Evolutionary conservation across 2,113 vertebrate species (phyloP).

Genomic region (Tachuris rubrigastra): DNA sequence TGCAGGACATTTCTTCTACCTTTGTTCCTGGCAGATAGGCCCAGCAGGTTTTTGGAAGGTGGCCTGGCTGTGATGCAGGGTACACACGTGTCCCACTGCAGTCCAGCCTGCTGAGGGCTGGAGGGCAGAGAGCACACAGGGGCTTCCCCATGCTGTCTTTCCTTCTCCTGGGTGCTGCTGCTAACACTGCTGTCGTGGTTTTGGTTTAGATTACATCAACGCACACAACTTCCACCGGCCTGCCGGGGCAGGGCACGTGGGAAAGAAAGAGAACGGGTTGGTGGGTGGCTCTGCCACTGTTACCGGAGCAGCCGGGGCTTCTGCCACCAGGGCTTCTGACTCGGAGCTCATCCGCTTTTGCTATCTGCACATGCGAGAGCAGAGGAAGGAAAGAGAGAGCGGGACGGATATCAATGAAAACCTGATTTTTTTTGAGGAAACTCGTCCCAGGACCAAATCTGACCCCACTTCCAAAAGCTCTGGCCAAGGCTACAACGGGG

Average conservation of each 20-base stretch:
- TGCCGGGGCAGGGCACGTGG: constrained; percentile 76
- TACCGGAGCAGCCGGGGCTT: constrained; percentile 74
- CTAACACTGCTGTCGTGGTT: constrained; percentile 71
- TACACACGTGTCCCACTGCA: background rate
- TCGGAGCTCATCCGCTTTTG: constrained; percentile 93
- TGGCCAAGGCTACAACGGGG: constrained; percentile 73
- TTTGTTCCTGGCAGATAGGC: background rate
- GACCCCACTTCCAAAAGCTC: constrained; percentile 91
- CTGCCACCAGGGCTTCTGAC: constrained; percentile 76
- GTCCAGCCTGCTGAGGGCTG: background rate
- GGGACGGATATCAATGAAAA: constrained; percentile 93
- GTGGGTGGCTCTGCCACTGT: constrained; percentile 77
- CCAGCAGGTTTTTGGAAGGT: background rate
- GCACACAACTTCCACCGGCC: constrained; percentile 83
- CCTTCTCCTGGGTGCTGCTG: background rate
- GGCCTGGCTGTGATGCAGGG: background rate
- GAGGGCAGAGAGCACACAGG: background rate
- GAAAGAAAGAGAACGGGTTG: constrained; percentile 87
- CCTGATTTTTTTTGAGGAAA: constrained; percentile 88
- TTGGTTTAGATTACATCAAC: constrained; percentile 94
- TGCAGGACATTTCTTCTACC: background rate
- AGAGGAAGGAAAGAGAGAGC: constrained; percentile 86
- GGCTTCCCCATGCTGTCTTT: background rate
- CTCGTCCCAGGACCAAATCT: constrained; percentile 91
- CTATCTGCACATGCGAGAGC: constrained; percentile 93